phyloP scores from a whole-genome alignment of 2,113 vertebrate genomes.

The Ptilorrhoa leucosticta region DNA sequence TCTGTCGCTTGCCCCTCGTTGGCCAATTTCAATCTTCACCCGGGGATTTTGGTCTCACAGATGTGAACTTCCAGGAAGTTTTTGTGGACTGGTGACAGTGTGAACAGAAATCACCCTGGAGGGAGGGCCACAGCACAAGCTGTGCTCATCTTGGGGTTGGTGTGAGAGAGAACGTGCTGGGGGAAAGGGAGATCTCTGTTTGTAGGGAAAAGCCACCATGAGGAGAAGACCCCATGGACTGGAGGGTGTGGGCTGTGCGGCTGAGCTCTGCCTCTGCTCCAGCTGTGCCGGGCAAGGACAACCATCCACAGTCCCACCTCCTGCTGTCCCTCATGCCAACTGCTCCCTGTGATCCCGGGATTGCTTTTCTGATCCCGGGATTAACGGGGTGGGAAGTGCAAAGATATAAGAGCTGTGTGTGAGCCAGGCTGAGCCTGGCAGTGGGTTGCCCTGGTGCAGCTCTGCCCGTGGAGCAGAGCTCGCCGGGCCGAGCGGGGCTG shows the following conservation, averaged over 20 bases:
- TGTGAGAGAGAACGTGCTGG: fast-evolving
- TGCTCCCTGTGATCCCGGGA: background rate
- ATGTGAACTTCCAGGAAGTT: background rate
- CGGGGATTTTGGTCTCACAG: background rate
- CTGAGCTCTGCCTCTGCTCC: background rate
- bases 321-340: background rate
- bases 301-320: background rate
- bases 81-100: background rate
- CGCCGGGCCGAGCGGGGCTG: fast-evolving
- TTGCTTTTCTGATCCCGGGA: background rate
- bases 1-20: background rate
- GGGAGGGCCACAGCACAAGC: background rate
- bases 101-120: background rate
- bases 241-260: fast-evolving
- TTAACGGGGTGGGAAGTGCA: background rate
- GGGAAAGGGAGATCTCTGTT: background rate
- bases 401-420: background rate
- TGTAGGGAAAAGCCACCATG: background rate
- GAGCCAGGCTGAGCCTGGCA: background rate
- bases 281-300: background rate
- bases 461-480: background rate
- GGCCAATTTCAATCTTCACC: slow-evolving; percentile 3
- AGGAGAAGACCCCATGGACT: fast-evolving
- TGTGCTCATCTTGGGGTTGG: background rate
- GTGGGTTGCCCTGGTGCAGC: background rate